Percentiles rank a stretch among this genome's conserved stretches.
Evolutionary conservation across 1,140 invertebrate genomes (phyloP).

Genomic region (Lordiphosa collinella): DNA sequence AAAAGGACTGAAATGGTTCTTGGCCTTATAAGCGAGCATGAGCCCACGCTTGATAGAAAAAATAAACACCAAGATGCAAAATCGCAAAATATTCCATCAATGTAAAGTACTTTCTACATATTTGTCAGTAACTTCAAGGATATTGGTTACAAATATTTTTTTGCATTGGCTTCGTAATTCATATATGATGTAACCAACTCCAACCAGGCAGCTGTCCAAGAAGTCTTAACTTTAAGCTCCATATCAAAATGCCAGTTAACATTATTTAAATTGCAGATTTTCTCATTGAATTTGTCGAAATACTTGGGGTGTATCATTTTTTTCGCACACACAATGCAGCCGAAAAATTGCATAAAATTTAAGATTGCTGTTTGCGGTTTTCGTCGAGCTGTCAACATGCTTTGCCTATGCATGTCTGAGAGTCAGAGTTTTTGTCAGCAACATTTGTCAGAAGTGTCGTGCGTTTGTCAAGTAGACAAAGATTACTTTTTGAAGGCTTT

Average conservation of each 20-base stretch:
- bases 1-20: too few species aligned
- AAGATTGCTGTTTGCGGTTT: conserved; percentile 15
- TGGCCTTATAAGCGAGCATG: too few species aligned
- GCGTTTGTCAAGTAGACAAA: conserved; percentile 60
- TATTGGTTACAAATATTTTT: too few species aligned
- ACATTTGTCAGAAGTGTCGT: conserved; percentile 73
- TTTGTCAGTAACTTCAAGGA: too few species aligned
- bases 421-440: conserved; percentile 58
- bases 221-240: conserved; percentile 40
- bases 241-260: conserved; percentile 65
- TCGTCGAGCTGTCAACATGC: conserved; percentile 48
- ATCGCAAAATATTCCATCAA: too few species aligned
- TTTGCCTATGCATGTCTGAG: conserved; percentile 57
- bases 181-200: conserved; percentile 54
- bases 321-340: conserved; percentile 26
- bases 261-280: conserved; percentile 76
- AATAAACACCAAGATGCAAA: too few species aligned
- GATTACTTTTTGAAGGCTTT: conserved; percentile 41
- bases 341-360: conserved; percentile 68
- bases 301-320: conserved; percentile 67
- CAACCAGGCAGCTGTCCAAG: conserved; percentile 53
- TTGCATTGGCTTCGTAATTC: too few species aligned
- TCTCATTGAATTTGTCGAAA: conserved; percentile 69
- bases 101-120: too few species aligned
- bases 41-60: too few species aligned